Percentiles rank a stretch among this genome's conserved stretches.
Evolutionary conservation across 2,797 vertebrate species (phyloP).

Genomic region (Hemibagrus guttatus): DNA sequence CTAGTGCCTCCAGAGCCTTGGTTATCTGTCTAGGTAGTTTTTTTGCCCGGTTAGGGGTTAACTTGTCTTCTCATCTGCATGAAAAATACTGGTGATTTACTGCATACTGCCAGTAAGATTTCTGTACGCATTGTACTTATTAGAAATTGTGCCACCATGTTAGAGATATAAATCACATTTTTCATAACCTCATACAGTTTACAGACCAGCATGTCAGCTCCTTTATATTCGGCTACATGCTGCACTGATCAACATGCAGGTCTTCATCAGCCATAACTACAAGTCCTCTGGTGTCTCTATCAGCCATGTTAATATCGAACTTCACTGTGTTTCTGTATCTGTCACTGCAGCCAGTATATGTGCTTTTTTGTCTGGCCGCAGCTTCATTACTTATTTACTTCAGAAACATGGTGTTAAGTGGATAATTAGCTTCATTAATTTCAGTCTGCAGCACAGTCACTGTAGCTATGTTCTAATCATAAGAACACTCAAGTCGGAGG

Average conservation of each 20-base stretch:
- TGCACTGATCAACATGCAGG: background rate
- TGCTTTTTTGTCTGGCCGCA: background rate
- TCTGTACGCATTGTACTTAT: background rate
- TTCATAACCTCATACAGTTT: background rate
- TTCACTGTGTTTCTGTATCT: background rate
- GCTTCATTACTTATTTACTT: background rate
- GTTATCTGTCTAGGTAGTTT: background rate
- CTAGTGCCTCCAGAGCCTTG: background rate
- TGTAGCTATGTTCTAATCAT: background rate
- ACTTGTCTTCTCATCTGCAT: background rate
- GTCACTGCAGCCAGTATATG: background rate
- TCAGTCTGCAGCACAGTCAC: background rate
- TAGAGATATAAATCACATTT: background rate
- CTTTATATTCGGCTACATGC: background rate
- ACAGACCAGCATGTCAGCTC: background rate
- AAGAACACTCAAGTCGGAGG: background rate
- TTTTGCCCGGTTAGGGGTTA: background rate
- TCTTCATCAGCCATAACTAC: background rate
- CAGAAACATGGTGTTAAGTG: background rate
- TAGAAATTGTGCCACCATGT: background rate
- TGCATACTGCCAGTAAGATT: background rate
- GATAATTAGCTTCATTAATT: background rate
- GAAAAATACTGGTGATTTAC: background rate
- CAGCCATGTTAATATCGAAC: background rate
- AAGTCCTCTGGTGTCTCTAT: background rate